Conservation (phyloP, 2,113 vertebrate species). For the Cavia porcellus region DNA sequence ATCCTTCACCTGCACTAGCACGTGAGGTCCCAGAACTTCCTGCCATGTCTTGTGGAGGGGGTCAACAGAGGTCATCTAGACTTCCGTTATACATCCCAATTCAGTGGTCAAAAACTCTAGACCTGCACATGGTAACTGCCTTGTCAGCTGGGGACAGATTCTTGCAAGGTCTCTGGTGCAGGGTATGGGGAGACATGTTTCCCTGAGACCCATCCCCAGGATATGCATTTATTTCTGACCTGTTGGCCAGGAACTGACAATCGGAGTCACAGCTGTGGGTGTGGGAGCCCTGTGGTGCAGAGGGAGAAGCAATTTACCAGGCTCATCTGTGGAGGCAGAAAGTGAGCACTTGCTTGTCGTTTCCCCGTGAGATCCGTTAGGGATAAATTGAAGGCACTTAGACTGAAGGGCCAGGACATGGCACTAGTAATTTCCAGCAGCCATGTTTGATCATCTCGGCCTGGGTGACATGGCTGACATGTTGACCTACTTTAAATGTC, state of each 20-base stretch:
- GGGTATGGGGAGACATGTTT: neutral
- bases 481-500: neutral
- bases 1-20: fast-evolving
- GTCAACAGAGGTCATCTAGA: neutral
- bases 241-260: constrained; percentile 76
- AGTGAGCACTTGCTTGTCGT: constrained; percentile 76
- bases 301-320: constrained; percentile 33
- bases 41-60: neutral
- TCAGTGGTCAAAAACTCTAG: constrained; percentile 11
- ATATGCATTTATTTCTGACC: constrained; percentile 71
- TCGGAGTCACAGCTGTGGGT: neutral
- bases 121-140: neutral
- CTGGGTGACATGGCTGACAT: neutral
- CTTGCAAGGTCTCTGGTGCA: neutral
- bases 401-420: neutral
- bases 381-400: neutral
- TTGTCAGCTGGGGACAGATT: neutral
- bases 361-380: neutral
- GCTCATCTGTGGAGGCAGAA: constrained; percentile 71
- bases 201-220: neutral
- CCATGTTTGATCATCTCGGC: fast-evolving
- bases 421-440: neutral
- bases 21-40: neutral
- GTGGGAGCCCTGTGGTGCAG: neutral
- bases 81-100: neutral